A percentile compares a stretch with the other conserved stretches of the same genome.
Evolutionary conservation across 2,888 invertebrate genomes (phyloP).

Genomic region (Rapana venosa): DNA sequence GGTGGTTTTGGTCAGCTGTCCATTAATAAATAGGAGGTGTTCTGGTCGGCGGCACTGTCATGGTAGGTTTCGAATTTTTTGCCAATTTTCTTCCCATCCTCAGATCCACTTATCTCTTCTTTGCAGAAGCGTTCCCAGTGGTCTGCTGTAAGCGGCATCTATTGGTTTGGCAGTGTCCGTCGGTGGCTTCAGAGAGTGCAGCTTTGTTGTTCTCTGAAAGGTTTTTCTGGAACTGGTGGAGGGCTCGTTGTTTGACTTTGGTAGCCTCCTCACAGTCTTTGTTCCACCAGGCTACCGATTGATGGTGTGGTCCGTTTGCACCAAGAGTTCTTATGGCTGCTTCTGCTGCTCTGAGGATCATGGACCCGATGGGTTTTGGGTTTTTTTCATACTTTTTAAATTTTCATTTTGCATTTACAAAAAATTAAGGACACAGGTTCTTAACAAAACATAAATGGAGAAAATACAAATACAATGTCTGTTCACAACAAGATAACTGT

Average conservation of each 20-base stretch:
- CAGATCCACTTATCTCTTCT: not conserved
- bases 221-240: not conserved
- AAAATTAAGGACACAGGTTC: too few relatives aligned
- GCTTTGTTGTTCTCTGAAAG: not conserved
- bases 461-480: too few relatives aligned
- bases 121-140: slow-evolving; percentile 4
- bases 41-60: not conserved
- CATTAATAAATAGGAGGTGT: not conserved
- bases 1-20: not conserved
- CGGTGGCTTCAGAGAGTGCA: not conserved
- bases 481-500: too few relatives aligned
- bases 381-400: too few relatives aligned
- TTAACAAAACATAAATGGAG: too few relatives aligned
- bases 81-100: not conserved
- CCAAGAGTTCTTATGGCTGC: not conserved
- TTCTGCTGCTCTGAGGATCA: not conserved
- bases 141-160: not conserved
- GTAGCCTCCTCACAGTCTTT: not conserved
- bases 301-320: not conserved
- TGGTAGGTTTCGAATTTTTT: not conserved
- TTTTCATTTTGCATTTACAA: too few relatives aligned
- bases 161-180: not conserved
- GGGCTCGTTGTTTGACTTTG: not conserved
- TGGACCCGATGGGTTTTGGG: not conserved
- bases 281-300: not conserved